Percentiles rank a stretch among this genome's conserved stretches.
Evolutionary conservation across 1,140 invertebrate species (phyloP).

Genomic region (Eurosta solidaginis): DNA sequence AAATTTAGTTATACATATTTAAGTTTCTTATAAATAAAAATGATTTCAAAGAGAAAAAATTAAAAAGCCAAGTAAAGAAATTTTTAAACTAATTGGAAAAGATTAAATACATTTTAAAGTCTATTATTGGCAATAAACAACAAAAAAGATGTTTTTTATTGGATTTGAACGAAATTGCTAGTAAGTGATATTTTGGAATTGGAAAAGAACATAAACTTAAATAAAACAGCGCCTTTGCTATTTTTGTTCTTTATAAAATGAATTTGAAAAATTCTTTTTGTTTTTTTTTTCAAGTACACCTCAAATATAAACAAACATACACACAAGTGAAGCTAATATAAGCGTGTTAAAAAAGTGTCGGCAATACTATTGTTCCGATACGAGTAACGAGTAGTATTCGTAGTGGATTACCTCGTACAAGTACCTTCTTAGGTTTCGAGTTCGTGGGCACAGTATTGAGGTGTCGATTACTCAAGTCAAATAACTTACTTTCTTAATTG

Average conservation of each 20-base stretch:
- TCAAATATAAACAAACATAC: too few relatives aligned
- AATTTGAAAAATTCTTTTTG: too few relatives aligned
- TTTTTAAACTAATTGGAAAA: constrained; percentile 24
- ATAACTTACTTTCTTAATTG: too few relatives aligned
- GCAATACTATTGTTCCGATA: too few relatives aligned
- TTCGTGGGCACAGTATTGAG: too few relatives aligned
- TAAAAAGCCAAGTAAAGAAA: background rate
- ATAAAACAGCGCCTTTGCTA: background rate
- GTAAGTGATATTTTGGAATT: background rate
- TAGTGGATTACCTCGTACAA: too few relatives aligned
- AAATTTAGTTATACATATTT: constrained; percentile 34
- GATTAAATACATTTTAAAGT: constrained; percentile 10
- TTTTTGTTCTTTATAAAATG: background rate
- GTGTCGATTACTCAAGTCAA: too few relatives aligned
- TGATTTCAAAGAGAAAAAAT: background rate
- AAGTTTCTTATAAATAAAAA: constrained; percentile 28
- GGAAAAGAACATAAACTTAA: background rate
- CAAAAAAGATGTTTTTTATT: background rate
- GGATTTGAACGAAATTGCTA: background rate
- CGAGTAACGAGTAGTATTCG: too few relatives aligned
- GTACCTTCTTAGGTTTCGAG: too few relatives aligned
- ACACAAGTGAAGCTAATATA: too few relatives aligned
- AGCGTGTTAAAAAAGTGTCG: too few relatives aligned
- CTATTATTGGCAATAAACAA: constrained; percentile 3
- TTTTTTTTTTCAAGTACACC: too few relatives aligned